phyloP scores from a whole-genome alignment of 37 sponge, comb jelly and placozoan genomes.

The Eunapius fragilis region DNA sequence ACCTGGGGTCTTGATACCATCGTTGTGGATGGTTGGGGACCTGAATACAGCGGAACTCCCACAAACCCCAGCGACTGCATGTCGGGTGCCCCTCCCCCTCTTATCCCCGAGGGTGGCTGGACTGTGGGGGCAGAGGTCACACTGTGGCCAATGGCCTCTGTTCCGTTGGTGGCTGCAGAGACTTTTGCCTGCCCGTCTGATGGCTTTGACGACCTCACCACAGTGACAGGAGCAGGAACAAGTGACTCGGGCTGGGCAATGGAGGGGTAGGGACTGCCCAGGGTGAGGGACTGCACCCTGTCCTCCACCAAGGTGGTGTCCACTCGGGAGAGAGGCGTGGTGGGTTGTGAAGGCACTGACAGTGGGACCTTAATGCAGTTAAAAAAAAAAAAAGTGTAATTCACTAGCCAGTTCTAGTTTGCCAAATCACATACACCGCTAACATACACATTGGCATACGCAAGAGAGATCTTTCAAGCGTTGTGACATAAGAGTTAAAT shows the following conservation, averaged over 20 bases:
- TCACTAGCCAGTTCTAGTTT: background rate
- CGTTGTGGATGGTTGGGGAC: background rate
- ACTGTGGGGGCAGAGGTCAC: background rate
- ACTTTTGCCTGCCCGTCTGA: background rate
- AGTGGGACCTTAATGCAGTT: conserved; percentile 59
- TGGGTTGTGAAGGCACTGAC: conserved; percentile 71
- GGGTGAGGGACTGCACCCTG: background rate
- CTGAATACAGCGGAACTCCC: background rate
- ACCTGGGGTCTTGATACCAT: background rate
- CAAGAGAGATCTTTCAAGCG: too few species aligned
- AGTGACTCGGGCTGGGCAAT: conserved; percentile 10
- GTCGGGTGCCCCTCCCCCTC: background rate
- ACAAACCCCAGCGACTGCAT: background rate
- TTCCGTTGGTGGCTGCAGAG: background rate
- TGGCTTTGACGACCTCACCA: conserved; percentile 16
- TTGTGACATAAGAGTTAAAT: too few species aligned
- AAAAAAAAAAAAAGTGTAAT: background rate
- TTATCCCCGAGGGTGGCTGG: background rate
- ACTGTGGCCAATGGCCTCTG: background rate
- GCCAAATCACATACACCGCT: too few species aligned
- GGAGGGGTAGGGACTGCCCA: background rate
- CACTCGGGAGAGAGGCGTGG: conserved; percentile 28
- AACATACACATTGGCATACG: too few species aligned
- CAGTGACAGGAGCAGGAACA: conserved; percentile 56
- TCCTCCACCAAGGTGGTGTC: background rate